phyloP scores from a whole-genome alignment of 1,140 invertebrate genomes.

The Arion vulgaris region DNA sequence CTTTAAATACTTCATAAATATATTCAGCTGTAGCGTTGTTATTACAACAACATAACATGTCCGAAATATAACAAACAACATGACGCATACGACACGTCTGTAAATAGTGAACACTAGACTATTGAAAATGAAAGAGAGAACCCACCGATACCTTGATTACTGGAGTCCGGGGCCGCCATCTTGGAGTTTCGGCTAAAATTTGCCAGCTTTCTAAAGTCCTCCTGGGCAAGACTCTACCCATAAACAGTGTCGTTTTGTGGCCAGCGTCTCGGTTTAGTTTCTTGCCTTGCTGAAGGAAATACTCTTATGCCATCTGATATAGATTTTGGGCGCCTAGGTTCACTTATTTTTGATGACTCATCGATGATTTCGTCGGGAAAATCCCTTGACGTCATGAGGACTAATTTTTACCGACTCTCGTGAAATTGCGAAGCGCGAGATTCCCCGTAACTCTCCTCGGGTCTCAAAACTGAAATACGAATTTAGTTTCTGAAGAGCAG shows the following conservation, averaged over 20 bases:
- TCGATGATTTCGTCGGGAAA: slow-evolving; percentile 68
- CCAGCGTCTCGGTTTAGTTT: slow-evolving; percentile 41
- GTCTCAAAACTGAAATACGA: no score
- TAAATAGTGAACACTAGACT: slow-evolving; percentile 53
- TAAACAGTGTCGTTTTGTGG: slow-evolving; percentile 43
- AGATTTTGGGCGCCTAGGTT: slow-evolving; percentile 60
- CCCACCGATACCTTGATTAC: slow-evolving; percentile 54
- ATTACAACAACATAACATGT: slow-evolving; percentile 47
- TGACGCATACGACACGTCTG: slow-evolving; percentile 57
- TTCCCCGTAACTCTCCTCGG: neutral
- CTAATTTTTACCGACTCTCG: slow-evolving; percentile 23
- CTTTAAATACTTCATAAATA: no score
- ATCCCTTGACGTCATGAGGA: slow-evolving; percentile 68
- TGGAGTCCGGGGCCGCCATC: slow-evolving; percentile 64
- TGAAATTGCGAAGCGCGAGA: neutral
- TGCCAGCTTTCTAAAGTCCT: slow-evolving; percentile 50
- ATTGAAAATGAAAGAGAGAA: slow-evolving; percentile 46
- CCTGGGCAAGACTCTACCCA: slow-evolving; percentile 49
- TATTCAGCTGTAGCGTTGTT: neutral
- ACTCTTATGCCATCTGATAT: slow-evolving; percentile 55
- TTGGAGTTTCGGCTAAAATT: slow-evolving; percentile 64
- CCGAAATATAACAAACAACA: slow-evolving; percentile 36
- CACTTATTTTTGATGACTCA: slow-evolving; percentile 70
- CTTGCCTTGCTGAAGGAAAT: slow-evolving; percentile 50
- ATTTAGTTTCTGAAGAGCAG: no score